phyloP scores from a whole-genome alignment of 2,113 vertebrate species.

The chimpanzee (Pan troglodytes) region NHGRI_mPanTro3-v2.1_pri NC_072415.2:40864001-40864500 shows the following conservation, averaged over 20 bases:
- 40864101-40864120: constrained; percentile 79
- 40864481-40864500: not conserved
- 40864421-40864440: not conserved
- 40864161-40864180: constrained; percentile 62
- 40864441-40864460: not conserved
- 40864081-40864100: constrained; percentile 58
- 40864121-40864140: constrained; percentile 79
- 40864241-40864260: not conserved
- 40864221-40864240: constrained; percentile 67
- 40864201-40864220: constrained; percentile 33
- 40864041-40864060: constrained; percentile 68
- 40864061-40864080: constrained; percentile 79
- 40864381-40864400: not conserved
- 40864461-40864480: not conserved
- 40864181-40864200: constrained; percentile 8
- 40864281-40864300: not conserved
- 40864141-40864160: constrained; percentile 80
- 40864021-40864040: constrained; percentile 77
- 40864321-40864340: not conserved
- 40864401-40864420: not conserved
- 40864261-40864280: not conserved
- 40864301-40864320: too few relatives aligned
- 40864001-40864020: constrained; percentile 85
- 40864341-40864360: not conserved
- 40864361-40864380: not conserved